Conservation (phyloP, 1,140 invertebrate species). For the Megathymus violae region DNA sequence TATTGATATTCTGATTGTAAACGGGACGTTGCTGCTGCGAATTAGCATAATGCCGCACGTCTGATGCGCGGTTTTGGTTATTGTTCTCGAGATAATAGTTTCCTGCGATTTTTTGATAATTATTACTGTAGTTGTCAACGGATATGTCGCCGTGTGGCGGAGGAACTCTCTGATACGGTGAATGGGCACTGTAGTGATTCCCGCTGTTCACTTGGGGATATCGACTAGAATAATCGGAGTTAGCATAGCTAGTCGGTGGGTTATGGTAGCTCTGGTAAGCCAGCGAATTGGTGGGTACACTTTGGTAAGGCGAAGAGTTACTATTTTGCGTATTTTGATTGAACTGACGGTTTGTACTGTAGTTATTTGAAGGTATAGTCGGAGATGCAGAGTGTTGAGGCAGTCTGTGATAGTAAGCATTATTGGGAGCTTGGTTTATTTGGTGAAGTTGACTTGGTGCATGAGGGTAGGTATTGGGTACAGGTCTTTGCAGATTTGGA, state of each 20-base stretch:
- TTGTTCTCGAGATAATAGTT: constrained; percentile 66
- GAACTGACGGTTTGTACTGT: constrained; percentile 57
- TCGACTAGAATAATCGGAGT: constrained; percentile 77
- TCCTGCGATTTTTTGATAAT: constrained; percentile 66
- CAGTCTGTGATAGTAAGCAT: constrained; percentile 68
- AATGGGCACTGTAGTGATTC: constrained; percentile 66
- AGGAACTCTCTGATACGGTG: constrained; percentile 84
- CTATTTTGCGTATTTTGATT: constrained; percentile 52
- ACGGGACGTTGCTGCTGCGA: constrained; percentile 53
- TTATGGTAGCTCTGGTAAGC: constrained; percentile 74
- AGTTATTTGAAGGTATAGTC: constrained; percentile 50
- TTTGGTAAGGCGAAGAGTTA: constrained; percentile 74
- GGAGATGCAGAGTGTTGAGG: constrained; percentile 52
- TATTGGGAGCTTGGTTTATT: constrained; percentile 57
- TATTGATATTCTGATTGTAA: constrained; percentile 51
- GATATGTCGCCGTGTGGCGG: constrained; percentile 80
- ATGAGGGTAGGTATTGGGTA: constrained; percentile 72
- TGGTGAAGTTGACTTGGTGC: constrained; percentile 65
- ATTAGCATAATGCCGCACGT: constrained; percentile 63
- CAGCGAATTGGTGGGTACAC: constrained; percentile 76
- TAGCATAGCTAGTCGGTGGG: constrained; percentile 78
- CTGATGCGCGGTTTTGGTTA: constrained; percentile 49
- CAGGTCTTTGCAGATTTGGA: constrained; percentile 53
- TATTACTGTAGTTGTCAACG: constrained; percentile 67
- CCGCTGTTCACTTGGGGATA: constrained; percentile 66